phyloP scores from a whole-genome alignment of 2,888 invertebrate species.

The Agonum fuliginosum region DNA sequence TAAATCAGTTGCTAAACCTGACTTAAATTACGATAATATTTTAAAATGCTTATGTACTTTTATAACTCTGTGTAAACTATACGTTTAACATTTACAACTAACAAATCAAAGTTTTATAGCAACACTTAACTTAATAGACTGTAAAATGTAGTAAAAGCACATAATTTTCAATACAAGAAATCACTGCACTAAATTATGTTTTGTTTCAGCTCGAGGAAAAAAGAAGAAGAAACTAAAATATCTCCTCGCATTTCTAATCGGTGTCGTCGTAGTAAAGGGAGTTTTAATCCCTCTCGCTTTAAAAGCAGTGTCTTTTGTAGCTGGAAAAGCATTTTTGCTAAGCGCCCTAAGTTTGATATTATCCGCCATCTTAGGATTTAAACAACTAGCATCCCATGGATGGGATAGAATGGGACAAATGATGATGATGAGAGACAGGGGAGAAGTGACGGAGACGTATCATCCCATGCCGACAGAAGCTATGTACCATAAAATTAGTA shows the following conservation, averaged over 20 bases:
- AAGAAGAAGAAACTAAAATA: constrained; percentile 74
- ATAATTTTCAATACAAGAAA: not conserved
- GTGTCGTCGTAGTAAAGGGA: constrained; percentile 79
- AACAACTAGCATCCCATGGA: constrained; percentile 71
- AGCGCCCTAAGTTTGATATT: constrained; percentile 76
- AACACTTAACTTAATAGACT: not conserved
- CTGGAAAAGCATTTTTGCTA: constrained; percentile 76
- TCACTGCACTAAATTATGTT: not conserved
- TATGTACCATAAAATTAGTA: constrained; percentile 32
- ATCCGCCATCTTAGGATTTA: constrained; percentile 78
- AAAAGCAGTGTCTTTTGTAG: constrained; percentile 81
- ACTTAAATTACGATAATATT: not conserved
- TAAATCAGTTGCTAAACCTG: not conserved
- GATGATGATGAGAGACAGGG: constrained; percentile 62
- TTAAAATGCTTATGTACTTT: not conserved
- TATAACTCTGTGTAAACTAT: not conserved
- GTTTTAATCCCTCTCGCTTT: constrained; percentile 81
- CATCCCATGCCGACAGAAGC: constrained; percentile 51
- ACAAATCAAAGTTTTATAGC: not conserved
- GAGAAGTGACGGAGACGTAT: constrained; percentile 43
- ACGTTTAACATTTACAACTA: not conserved
- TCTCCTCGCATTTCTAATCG: constrained; percentile 78
- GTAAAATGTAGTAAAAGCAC: not conserved
- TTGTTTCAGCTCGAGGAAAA: constrained; percentile 66
- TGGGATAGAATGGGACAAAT: constrained; percentile 62